These are phyloP conservation scores for Momotus momota DNA, from an alignment of 2,797 vertebrate genomes.

Conservation along the genomic window DNA sequence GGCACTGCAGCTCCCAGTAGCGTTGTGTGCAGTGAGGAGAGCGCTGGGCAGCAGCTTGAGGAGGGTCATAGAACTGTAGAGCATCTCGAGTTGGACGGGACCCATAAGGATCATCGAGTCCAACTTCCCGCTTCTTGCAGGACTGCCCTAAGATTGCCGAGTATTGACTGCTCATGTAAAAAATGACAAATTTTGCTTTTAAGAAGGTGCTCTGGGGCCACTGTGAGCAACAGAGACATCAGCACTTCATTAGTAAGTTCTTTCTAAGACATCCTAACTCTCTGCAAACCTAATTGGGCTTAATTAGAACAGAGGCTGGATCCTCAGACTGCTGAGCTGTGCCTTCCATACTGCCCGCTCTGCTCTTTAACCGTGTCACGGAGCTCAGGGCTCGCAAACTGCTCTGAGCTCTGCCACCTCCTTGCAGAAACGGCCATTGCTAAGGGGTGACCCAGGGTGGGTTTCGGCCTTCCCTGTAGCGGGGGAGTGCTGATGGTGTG, in stretches of 20 bases:
- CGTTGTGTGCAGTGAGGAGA: fast-evolving
- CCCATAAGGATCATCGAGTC: background rate
- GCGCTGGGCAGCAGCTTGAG: fast-evolving
- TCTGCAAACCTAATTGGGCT: background rate
- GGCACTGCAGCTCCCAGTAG: fast-evolving
- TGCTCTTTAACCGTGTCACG: background rate
- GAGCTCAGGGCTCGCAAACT: background rate
- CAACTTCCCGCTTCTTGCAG: background rate
- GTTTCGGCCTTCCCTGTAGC: background rate
- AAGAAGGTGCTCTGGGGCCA: background rate
- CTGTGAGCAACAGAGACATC: background rate
- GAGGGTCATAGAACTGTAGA: too few relatives aligned
- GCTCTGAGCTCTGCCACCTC: background rate
- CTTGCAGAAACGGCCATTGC: background rate
- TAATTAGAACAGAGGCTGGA: background rate
- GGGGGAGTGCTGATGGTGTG: fast-evolving
- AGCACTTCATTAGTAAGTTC: background rate
- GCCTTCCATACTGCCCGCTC: background rate
- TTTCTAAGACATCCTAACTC: background rate
- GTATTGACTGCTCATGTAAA: fast-evolving
- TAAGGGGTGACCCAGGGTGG: background rate
- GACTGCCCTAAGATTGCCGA: fast-evolving
- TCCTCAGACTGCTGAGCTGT: background rate
- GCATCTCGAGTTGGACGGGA: background rate
- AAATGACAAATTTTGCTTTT: background rate